A percentile compares a stretch with the other conserved stretches of the same genome.
Conservation (phyloP, 2,797 vertebrate genomes). For the Oryzias sinensis region DNA sequence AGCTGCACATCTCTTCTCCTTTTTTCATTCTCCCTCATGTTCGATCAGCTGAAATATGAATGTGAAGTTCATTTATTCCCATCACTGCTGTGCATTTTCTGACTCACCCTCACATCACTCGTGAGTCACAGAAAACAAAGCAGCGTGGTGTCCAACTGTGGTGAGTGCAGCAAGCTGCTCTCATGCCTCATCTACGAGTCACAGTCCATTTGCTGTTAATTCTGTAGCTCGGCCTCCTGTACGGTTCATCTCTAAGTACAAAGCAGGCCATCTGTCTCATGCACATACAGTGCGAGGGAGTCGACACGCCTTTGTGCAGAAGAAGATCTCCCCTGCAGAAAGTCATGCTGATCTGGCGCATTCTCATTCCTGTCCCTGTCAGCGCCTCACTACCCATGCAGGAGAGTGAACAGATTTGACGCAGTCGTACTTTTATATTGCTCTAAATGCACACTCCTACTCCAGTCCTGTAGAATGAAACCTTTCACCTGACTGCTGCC, state of each 20-base stretch:
- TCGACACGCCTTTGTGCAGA: constrained; percentile 16
- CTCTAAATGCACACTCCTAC: constrained; percentile 20
- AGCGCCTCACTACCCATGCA: constrained; percentile 1
- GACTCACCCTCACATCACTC: constrained; percentile 56
- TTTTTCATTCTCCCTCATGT: constrained; percentile 5
- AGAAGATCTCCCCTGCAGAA: constrained; percentile 15
- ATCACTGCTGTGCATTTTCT: constrained; percentile 32
- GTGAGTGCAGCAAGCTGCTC: constrained; percentile 38
- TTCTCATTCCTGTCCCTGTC: constrained; percentile 22
- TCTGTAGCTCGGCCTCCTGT: constrained; percentile 14
- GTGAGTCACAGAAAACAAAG: constrained; percentile 43
- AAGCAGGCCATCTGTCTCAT: constrained; percentile 20
- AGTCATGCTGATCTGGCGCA: constrained; percentile 4
- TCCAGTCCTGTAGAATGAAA: constrained; percentile 60
- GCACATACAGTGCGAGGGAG: constrained; percentile 6
- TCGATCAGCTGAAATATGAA: constrained; percentile 14
- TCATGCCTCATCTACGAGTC: constrained; percentile 30
- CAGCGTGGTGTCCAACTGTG: constrained; percentile 24
- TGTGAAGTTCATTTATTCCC: constrained; percentile 22
- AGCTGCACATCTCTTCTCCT: constrained; percentile 27
- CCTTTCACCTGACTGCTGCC: constrained; percentile 47
- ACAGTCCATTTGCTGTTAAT: constrained; percentile 39
- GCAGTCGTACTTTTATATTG: constrained; percentile 25
- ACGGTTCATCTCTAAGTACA: constrained; percentile 27
- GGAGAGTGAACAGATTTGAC: constrained; percentile 18